Evolutionary conservation across 2,113 vertebrate genomes (phyloP).

Genomic region (Haemorhous mexicanus): DNA sequence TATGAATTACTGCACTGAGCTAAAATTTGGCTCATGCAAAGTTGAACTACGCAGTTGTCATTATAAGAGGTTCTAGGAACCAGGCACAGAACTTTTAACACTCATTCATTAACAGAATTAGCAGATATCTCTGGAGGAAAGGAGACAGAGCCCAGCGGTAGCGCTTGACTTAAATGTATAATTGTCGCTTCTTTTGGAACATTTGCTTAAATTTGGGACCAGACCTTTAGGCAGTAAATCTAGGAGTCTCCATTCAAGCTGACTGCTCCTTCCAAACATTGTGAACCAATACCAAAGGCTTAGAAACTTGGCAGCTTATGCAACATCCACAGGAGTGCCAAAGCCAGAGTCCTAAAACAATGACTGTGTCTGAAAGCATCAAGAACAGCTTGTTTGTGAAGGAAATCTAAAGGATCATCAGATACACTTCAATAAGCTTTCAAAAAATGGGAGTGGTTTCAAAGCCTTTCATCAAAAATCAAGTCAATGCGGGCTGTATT

Average conservation of each 20-base stretch:
- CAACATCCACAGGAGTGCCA: neutral
- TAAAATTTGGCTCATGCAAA: neutral
- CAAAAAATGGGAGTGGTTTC: neutral
- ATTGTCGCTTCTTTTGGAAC: neutral
- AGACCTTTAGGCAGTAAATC: neutral
- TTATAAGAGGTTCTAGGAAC: neutral
- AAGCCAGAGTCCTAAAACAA: neutral
- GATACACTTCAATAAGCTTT: neutral
- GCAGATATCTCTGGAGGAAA: accelerated
- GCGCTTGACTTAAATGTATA: neutral
- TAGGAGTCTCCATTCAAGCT: neutral
- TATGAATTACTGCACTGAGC: neutral
- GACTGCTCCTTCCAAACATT: neutral
- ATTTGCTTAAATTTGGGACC: neutral
- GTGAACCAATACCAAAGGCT: neutral
- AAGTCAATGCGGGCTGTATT: neutral
- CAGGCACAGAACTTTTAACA: neutral
- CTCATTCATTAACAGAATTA: neutral
- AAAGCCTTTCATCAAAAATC: neutral
- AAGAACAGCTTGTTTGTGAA: neutral
- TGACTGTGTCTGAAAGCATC: neutral
- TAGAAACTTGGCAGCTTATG: neutral
- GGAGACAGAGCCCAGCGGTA: neutral
- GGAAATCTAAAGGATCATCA: neutral
- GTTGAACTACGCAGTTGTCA: neutral